phyloP scores from a whole-genome alignment of 2,888 invertebrate genomes.

The Aromia moschata region DNA sequence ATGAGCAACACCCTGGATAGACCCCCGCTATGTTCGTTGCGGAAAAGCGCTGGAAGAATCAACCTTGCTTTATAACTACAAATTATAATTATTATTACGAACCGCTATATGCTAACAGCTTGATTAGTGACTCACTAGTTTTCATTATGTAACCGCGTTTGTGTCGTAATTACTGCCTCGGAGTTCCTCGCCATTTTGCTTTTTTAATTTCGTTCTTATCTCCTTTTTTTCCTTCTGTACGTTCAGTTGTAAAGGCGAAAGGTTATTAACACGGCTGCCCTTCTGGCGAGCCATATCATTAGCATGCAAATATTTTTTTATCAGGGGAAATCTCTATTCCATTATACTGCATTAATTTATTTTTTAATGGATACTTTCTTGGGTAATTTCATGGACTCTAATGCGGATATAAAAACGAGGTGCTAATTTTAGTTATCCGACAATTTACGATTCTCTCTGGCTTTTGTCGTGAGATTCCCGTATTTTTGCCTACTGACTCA shows the following conservation, averaged over 20 bases:
- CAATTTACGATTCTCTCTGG: too few species aligned
- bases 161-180: background rate
- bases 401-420: conserved; percentile 2
- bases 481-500: too few species aligned
- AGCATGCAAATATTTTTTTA: conserved; percentile 26
- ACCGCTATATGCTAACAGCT: background rate
- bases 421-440: conserved; percentile 8
- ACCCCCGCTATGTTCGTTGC: conserved; percentile 1
- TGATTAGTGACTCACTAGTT: background rate
- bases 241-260: background rate
- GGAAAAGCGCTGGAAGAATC: conserved; percentile 9
- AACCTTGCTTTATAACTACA: conserved; percentile 8
- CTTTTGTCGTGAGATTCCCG: too few species aligned
- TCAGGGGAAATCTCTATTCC: conserved; percentile 20
- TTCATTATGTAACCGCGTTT: background rate
- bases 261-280: background rate
- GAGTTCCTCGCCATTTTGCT: too few species aligned
- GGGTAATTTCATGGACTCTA: conserved; percentile 9
- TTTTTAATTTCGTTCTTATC: too few species aligned
- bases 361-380: conserved; percentile 18
- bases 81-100: conserved; percentile 19
- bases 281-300: conserved; percentile 7
- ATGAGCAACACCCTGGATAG: conserved; percentile 9
- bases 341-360: conserved; percentile 13
- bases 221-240: background rate